phyloP scores from a whole-genome alignment of 2,113 vertebrate genomes.

The Ictidomys tridecemlineatus region DNA sequence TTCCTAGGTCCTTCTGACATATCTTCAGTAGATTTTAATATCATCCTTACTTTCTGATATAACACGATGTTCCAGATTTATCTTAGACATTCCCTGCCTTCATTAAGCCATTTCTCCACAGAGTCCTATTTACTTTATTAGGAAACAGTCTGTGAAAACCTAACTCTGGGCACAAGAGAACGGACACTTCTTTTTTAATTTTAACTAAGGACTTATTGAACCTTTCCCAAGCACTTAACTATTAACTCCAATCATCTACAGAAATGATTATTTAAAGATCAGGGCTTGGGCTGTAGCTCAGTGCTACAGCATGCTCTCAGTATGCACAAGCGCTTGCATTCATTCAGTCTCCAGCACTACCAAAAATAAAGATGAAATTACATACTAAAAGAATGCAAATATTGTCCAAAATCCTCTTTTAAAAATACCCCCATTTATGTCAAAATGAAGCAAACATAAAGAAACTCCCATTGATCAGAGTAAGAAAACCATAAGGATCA shows the following conservation, averaged over 20 bases:
- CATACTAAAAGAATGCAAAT: neutral
- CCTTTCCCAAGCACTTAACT: neutral
- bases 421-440: neutral
- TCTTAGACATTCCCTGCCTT: neutral
- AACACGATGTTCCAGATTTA: conserved; percentile 9
- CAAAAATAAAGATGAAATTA: neutral
- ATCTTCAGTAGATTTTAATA: conserved; percentile 24
- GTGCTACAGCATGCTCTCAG: neutral
- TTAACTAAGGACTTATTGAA: conserved; percentile 33
- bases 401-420: conserved; percentile 25
- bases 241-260: neutral
- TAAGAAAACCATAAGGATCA: conserved; percentile 5
- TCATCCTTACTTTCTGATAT: neutral
- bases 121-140: conserved; percentile 2
- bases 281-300: neutral
- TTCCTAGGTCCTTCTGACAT: conserved; percentile 21
- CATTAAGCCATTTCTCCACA: neutral
- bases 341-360: neutral
- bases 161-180: neutral
- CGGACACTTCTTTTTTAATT: neutral
- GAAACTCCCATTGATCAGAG: neutral
- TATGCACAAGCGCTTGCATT: neutral
- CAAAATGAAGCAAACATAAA: conserved; percentile 51
- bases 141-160: conserved; percentile 16
- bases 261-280: conserved; percentile 49